These are phyloP conservation scores for Sebastes melanostomus DNA, from an alignment of 2,797 vertebrate species.

Conservation along the genomic window DNA sequence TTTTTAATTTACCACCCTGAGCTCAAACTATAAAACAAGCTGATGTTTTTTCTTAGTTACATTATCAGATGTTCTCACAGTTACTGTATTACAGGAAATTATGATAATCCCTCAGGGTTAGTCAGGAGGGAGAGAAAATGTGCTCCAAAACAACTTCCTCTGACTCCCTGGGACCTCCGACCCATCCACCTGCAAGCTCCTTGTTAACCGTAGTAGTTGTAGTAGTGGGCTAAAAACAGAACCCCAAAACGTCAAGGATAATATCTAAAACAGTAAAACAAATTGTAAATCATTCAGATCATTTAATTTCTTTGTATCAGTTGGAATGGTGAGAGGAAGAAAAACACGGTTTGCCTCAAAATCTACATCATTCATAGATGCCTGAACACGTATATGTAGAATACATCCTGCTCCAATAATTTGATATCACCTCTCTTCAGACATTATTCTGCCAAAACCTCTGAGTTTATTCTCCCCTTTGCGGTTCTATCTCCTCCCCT, in stretches of 20 bases:
- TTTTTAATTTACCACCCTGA: background rate
- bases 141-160: background rate
- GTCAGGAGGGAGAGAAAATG: background rate
- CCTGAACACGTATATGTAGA: background rate
- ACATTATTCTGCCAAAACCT: background rate
- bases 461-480: background rate
- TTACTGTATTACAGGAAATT: background rate
- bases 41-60: background rate
- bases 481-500: constrained; percentile 51
- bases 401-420: background rate
- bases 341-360: background rate
- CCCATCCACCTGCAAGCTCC: background rate
- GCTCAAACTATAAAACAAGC: background rate
- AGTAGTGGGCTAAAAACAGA: background rate
- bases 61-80: background rate
- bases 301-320: background rate
- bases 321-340: background rate
- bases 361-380: background rate
- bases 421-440: background rate
- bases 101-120: background rate
- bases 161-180: background rate
- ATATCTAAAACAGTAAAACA: background rate
- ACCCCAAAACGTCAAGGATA: background rate
- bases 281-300: background rate
- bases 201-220: background rate